Base-by-base conservation (phyloP, 2,888 invertebrate species). In the Stenodera caucasica region DNA sequence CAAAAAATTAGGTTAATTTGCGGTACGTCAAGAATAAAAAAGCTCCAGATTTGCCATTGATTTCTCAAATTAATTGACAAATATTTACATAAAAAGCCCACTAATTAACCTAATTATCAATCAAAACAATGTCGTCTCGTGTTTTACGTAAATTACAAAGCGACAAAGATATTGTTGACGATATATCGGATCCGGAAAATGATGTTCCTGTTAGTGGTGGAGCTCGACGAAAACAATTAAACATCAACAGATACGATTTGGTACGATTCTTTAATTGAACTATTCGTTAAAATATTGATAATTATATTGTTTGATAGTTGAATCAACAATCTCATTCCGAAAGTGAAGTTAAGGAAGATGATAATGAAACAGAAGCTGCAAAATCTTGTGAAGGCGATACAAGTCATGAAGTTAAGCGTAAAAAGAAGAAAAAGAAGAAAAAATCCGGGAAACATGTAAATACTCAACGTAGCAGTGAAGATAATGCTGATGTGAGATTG, bases 181-280 rank as follows among this genome's bases (percentile, higher is more conserved):
- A 82, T 70, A 75, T 81, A 62, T 85, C 83, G 57, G 84, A 83
- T 72, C 81, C 81, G 30, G 85, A 85, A 62, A 79, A 78, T 26
- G 86, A 88, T 71, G 78, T 82, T 57, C 82, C 83, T 37, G 77
- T 80, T 55, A 79, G 78, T 62, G 82, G 82, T 63, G 82, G 83
- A 61, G 82, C 82, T 37, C 81, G 85, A 69, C 82, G 84, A 68
- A 86, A 87, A 71, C 83, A 83, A 65, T 80, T 86, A 56, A 86
- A 88, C 73, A 82, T 86, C 58, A 88, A 88, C 80, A 83, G 87
- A 69, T 90, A 89, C 72, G 88, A 88, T 81, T 81, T 90, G 85
- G 90, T 90, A 8, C 2, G 8, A 6, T 32, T 32, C 8, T 37
- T 52, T 61, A 26, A 57, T 50, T 18, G 33, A 53, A 49, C 45